Conservation (phyloP, 2,113 vertebrate species). For the Strix uralensis region DNA sequence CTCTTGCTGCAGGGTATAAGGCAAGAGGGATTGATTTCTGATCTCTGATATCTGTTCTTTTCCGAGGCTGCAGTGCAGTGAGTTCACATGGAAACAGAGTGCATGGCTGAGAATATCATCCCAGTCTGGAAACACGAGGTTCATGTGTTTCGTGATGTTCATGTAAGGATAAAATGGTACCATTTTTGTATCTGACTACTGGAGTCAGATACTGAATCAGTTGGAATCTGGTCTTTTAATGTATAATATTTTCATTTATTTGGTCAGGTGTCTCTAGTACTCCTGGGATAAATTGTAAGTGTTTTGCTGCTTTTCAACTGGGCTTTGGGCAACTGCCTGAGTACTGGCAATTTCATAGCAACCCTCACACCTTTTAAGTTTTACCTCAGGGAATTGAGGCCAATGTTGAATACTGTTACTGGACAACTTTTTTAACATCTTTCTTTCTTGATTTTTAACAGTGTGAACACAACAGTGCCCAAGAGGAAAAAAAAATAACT, state of each 20-base stretch:
- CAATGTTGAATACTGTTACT: background rate
- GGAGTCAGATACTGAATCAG: background rate
- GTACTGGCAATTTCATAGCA: background rate
- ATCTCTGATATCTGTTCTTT: background rate
- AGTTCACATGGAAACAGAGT: too few species aligned
- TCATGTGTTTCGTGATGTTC: background rate
- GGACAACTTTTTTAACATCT: background rate
- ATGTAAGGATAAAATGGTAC: background rate
- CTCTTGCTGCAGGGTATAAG: background rate
- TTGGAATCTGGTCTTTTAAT: background rate
- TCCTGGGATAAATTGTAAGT: background rate
- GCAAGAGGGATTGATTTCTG: background rate
- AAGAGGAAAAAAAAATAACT: background rate
- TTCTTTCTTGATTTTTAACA: background rate
- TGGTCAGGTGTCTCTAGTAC: background rate
- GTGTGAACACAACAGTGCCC: background rate
- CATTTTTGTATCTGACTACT: background rate
- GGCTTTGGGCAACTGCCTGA: background rate
- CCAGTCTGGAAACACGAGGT: background rate
- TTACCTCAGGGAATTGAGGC: background rate
- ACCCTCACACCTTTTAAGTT: background rate
- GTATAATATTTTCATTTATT: background rate
- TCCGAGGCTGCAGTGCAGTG: background rate
- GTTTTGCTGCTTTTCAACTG: background rate
- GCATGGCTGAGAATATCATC: background rate